Percentiles rank a stretch among this genome's conserved stretches.
phyloP scores from a whole-genome alignment of 2,113 vertebrate species.

The Dromas ardeola region DNA sequence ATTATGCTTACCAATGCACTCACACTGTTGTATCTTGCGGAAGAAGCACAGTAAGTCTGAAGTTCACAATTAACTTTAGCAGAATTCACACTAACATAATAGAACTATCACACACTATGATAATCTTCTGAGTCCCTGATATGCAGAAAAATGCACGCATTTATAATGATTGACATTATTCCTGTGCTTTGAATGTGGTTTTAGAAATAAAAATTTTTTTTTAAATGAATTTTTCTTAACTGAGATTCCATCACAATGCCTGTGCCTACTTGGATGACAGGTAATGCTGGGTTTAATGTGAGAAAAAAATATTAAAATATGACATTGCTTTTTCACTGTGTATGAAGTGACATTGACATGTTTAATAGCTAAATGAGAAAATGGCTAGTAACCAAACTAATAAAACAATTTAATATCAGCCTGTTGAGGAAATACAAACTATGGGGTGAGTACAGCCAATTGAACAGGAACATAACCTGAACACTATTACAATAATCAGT shows the following conservation, averaged over 20 bases:
- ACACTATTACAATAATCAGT: not conserved
- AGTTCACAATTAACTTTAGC: not conserved
- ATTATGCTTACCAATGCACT: not conserved
- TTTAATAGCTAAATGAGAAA: not conserved
- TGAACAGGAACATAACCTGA: not conserved
- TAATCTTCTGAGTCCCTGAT: not conserved
- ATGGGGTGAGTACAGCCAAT: not conserved
- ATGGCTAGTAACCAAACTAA: not conserved
- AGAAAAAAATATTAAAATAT: not conserved
- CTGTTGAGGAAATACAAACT: not conserved
- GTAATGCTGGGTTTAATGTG: not conserved
- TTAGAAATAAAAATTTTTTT: not conserved
- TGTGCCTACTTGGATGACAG: not conserved
- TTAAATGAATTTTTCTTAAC: not conserved
- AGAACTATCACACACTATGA: not conserved
- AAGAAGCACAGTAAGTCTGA: no score
- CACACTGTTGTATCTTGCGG: no score
- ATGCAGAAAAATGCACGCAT: not conserved
- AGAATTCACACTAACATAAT: not conserved
- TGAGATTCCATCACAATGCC: not conserved
- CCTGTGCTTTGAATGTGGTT: not conserved
- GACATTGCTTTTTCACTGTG: not conserved
- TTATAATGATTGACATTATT: not conserved
- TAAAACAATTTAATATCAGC: not conserved
- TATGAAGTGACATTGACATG: not conserved